Conservation (phyloP, 2,113 vertebrate species). For the Trogon surrucura region DNA sequence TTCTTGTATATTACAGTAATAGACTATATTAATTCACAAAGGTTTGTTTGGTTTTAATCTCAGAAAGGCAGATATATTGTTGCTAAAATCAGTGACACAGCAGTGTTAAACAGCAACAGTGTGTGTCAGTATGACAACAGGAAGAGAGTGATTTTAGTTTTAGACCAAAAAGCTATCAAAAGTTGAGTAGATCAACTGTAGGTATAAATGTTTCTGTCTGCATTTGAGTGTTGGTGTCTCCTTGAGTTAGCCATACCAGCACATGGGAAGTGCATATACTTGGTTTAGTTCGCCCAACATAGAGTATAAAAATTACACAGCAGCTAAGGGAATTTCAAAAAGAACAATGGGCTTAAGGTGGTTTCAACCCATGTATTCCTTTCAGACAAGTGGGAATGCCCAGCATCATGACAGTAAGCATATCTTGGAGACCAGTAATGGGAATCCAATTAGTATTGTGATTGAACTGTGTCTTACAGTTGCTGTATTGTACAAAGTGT, state of each 20-base stretch:
- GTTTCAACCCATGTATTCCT: rapidly evolving
- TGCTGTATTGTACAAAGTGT: neutral
- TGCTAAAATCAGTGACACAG: neutral
- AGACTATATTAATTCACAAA: rapidly evolving
- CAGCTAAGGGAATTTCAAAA: neutral
- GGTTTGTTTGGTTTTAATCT: neutral
- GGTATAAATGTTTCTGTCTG: neutral
- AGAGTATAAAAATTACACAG: neutral
- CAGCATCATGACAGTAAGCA: neutral
- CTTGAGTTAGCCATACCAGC: neutral
- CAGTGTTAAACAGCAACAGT: neutral
- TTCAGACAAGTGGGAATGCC: rapidly evolving
- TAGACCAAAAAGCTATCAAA: neutral
- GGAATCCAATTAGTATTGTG: neutral
- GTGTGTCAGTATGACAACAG: neutral
- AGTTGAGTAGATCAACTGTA: neutral
- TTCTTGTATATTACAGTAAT: neutral
- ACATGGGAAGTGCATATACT: no score
- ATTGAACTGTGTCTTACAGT: neutral
- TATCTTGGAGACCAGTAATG: neutral
- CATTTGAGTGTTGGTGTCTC: neutral
- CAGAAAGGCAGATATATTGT: neutral
- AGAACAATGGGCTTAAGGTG: neutral
- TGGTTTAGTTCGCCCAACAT: neutral
- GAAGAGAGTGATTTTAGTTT: neutral